phyloP scores from a whole-genome alignment of 1,140 invertebrate species.

The Nomia melanderi region DNA sequence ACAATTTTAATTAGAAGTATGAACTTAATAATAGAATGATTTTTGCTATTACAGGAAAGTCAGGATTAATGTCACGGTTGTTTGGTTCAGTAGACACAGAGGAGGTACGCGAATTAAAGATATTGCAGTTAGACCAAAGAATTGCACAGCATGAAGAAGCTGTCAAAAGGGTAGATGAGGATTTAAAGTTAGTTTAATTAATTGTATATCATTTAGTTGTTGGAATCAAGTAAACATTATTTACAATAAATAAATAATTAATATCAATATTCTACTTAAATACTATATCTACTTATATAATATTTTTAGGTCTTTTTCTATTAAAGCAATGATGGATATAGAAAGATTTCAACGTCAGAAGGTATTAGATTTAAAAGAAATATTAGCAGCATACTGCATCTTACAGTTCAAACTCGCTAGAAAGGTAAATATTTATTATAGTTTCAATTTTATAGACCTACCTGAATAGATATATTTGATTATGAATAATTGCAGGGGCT shows the following conservation, averaged over 20 bases:
- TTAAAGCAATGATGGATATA: constrained; percentile 87
- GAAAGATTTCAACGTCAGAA: constrained; percentile 91
- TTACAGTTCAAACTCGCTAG: constrained; percentile 90
- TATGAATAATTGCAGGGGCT: constrained; percentile 82
- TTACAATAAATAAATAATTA: not conserved
- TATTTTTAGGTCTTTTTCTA: constrained; percentile 85
- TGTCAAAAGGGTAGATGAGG: constrained; percentile 83
- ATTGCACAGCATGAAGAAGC: constrained; percentile 84
- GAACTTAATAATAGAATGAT: not conserved
- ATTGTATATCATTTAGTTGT: not conserved
- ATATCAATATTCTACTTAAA: too few species aligned
- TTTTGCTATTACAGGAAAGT: constrained; percentile 82
- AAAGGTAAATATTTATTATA: constrained; percentile 83
- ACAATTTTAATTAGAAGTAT: not conserved
- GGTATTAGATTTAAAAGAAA: constrained; percentile 88
- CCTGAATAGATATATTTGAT: constrained; percentile 3
- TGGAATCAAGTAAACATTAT: not conserved
- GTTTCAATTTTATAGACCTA: constrained; percentile 1
- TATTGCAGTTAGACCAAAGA: constrained; percentile 87
- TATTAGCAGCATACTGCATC: constrained; percentile 87
- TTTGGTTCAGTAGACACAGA: constrained; percentile 91
- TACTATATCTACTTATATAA: too few species aligned
- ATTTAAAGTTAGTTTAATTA: constrained; percentile 82
- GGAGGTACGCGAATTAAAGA: constrained; percentile 88
- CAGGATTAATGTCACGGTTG: constrained; percentile 86